Conservation (phyloP, 2,888 invertebrate species). For the Andrena trimmerana region DNA sequence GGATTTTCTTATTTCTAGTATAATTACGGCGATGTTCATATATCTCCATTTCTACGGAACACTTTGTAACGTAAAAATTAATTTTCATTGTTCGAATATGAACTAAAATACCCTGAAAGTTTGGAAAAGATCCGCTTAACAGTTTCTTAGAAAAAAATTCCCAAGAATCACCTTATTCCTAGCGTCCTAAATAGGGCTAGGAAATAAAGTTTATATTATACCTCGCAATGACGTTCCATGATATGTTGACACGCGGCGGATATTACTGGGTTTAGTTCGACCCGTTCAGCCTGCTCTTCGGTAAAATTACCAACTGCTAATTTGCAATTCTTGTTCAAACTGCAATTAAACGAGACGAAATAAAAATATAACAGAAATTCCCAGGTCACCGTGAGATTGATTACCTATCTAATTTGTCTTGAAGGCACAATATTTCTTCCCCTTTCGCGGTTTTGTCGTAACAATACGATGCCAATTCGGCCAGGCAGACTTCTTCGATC, state of each 20-base stretch:
- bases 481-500: conserved; percentile 95
- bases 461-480: conserved; percentile 94
- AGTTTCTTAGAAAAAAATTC: too few species aligned
- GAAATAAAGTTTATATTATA: conserved; percentile 56
- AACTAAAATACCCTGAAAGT: too few species aligned
- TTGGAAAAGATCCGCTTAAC: too few species aligned
- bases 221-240: conserved; percentile 91
- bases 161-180: too few species aligned
- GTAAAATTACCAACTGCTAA: conserved; percentile 93
- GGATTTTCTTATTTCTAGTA: too few species aligned
- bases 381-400: neutral
- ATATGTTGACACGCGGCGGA: conserved; percentile 92
- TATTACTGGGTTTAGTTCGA: conserved; percentile 95
- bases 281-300: conserved; percentile 94
- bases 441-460: conserved; percentile 94
- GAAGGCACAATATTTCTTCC: conserved; percentile 97
- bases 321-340: conserved; percentile 88
- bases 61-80: too few species aligned
- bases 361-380: neutral
- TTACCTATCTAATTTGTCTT: conserved; percentile 90
- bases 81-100: too few species aligned
- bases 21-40: too few species aligned
- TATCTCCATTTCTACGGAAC: too few species aligned
- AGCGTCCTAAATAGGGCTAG: neutral
- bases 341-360: conserved; percentile 48